phyloP scores from a whole-genome alignment of 2,113 vertebrate genomes.

The Eulemur macaco region DNA sequence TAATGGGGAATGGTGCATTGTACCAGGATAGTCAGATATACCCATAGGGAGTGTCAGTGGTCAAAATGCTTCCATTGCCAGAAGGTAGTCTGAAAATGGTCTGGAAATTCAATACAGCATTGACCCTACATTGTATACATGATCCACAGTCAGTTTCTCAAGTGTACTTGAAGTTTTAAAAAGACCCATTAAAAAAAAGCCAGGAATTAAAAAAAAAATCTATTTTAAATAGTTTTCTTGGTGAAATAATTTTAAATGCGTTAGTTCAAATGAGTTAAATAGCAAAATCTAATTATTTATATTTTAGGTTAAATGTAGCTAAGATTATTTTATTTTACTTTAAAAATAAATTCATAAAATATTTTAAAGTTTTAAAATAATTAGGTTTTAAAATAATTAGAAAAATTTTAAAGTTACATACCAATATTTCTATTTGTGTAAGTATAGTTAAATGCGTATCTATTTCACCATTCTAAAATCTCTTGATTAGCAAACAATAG shows the following conservation, averaged over 20 bases:
- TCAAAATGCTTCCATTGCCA: constrained; percentile 99
- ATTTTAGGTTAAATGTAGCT: not conserved
- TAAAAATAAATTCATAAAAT: constrained; percentile 2
- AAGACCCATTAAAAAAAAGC: constrained; percentile 58
- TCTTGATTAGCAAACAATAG: not conserved
- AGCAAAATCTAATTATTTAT: not conserved
- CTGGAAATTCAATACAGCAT: constrained; percentile 95
- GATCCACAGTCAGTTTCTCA: constrained; percentile 85
- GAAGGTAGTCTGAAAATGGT: constrained; percentile 98
- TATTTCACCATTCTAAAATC: not conserved
- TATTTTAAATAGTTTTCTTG: constrained; percentile 44
- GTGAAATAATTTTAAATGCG: constrained; percentile 19
- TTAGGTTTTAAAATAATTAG: not conserved
- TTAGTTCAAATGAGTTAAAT: not conserved
- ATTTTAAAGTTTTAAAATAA: not conserved
- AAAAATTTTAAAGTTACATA: not conserved
- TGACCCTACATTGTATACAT: constrained; percentile 93
- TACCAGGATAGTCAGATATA: constrained; percentile 94
- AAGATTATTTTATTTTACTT: constrained; percentile 41
- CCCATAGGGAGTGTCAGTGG: constrained; percentile 97
- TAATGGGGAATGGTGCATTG: constrained; percentile 89
- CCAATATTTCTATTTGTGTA: not conserved
- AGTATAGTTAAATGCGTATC: not conserved
- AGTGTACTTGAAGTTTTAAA: constrained; percentile 81
- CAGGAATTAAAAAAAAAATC: not conserved